Evolutionary conservation across 1,140 invertebrate genomes (phyloP), one percentile per base, ranked within the genome.

Genomic region (Polyergus mexicanus): DNA sequence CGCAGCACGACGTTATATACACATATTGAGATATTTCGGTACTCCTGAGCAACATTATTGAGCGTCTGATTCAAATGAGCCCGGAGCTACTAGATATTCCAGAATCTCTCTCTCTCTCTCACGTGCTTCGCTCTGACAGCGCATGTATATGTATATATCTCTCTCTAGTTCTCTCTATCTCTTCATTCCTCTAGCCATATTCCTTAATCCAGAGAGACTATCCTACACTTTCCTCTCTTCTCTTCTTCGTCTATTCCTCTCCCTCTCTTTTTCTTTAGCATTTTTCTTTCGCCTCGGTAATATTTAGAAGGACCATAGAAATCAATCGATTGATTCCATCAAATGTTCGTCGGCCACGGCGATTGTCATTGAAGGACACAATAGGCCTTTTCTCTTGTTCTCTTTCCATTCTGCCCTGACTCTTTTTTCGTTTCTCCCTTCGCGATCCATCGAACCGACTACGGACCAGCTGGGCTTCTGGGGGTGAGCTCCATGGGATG

Each of bases 291-390:
- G 25, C 22, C 54, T n/a, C 60, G 66, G 16, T 76, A 62, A 66
- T 88, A 87, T 93, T 92, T 90, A 90, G 91, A 93, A 92, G 91
- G 92, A 93, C 89, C 76, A 84, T 89, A 89, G 89, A 92, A 91
- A 93, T 84, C 89, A 90, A 94, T 93, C 91, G 92, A 91, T 92
- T 93, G 92, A 94, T 94, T 93, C 91, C 92, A 94, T 94, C 94
- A 94, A 94, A 94, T 91, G 92, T 92, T 89, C 89, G 86, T 91
- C 83, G 84, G 77, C 88, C 90, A 92, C 90, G 92, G 91, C 92
- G 93, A 94, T 94, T 94, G 94, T 94, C 92, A 93, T 94, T 88
- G 86, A 85, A 92, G 92, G 90, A 92, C 91, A 94, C 94, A 94
- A 94, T 93, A 84, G 91, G 65, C 81, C 85, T 28, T 65, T 85